These are phyloP conservation scores for Callorhinus ursinus DNA, from an alignment of 2,113 vertebrate species.

Conservation along the genomic window DNA sequence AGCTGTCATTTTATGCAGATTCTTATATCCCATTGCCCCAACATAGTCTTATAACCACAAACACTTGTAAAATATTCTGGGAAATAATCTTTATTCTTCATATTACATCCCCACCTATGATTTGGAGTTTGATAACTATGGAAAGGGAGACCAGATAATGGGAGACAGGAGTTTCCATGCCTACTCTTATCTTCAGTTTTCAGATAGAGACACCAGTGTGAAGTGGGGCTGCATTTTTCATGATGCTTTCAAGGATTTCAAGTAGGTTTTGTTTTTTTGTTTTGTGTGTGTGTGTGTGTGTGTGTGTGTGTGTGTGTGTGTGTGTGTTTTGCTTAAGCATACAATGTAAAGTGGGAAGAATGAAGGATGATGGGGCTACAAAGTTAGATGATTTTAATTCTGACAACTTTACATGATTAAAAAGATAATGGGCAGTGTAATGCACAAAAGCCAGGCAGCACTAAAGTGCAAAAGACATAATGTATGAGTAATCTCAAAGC, in stretches of 20 bases:
- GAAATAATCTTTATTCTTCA: not conserved
- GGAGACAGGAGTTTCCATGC: not conserved
- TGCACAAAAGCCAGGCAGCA: not conserved
- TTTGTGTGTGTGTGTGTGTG: not conserved
- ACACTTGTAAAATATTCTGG: not conserved
- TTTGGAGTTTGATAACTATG: not conserved
- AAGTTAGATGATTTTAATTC: not conserved
- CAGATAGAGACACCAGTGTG: not conserved
- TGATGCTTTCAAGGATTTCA: not conserved
- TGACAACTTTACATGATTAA: not conserved
- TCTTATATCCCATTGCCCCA: not conserved
- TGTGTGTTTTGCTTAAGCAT: not conserved
- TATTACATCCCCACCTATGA: not conserved
- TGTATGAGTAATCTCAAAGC: not conserved
- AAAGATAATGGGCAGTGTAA: not conserved
- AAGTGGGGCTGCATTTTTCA: not conserved
- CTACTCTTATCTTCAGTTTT: not conserved
- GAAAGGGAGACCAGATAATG: not conserved
- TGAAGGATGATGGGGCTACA: not conserved
- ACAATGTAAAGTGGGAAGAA: not conserved
- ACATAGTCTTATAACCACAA: not conserved
- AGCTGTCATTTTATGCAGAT: not conserved
- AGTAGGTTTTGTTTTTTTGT: not conserved
- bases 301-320: not conserved
- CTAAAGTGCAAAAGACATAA: not conserved